Conservation (phyloP, 2,888 invertebrate genomes). For the Pammene aurita region DNA sequence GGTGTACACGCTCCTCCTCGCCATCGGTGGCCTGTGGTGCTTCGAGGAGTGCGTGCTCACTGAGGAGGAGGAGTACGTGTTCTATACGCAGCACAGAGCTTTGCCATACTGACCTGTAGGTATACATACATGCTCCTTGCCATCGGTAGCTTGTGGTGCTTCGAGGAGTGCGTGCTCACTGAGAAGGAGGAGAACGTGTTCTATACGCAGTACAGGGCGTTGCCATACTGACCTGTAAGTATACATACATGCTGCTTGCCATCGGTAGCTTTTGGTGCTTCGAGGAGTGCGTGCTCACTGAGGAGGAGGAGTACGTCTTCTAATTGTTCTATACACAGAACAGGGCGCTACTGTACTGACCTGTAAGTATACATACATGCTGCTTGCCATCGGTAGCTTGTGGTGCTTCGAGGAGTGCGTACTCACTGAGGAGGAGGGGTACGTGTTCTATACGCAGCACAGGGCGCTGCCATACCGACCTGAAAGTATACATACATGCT, state of each 20-base stretch:
- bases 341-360: no score
- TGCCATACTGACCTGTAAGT: no score
- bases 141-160: not conserved
- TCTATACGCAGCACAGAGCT: slow-evolving; percentile 62
- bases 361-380: no score
- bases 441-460: slow-evolving; percentile 67
- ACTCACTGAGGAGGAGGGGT: slow-evolving; percentile 75
- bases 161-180: no score
- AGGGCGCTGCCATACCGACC: slow-evolving; percentile 60
- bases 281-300: no score
- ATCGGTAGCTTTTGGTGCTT: no score
- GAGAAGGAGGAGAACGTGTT: no score
- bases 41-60: slow-evolving; percentile 77
- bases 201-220: no score
- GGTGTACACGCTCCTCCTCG: slow-evolving; percentile 71
- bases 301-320: no score
- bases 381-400: slow-evolving; percentile 65
- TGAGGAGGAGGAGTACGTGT: slow-evolving; percentile 76
- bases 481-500: slow-evolving; percentile 40
- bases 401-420: slow-evolving; percentile 81
- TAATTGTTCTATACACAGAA: no score
- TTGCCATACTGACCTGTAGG: slow-evolving; percentile 57
- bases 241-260: no score
- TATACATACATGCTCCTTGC: slow-evolving; percentile 23
- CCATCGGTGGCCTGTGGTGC: slow-evolving; percentile 79